Conservation (phyloP, 2,888 invertebrate species). For the Drosophila melanosoma region DNA sequence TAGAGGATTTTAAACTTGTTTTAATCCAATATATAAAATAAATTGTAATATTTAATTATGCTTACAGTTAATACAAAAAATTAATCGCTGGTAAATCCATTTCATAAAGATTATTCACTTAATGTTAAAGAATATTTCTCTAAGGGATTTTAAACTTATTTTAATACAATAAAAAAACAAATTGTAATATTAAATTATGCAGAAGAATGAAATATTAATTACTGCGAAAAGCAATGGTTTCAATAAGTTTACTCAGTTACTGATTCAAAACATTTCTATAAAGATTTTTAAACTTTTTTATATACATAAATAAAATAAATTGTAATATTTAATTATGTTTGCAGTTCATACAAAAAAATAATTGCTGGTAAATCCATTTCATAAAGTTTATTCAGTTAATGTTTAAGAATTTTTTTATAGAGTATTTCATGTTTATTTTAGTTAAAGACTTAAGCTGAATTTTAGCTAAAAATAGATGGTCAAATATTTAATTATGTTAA, state of each 20-base stretch:
- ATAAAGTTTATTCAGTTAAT: not conserved
- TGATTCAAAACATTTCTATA: not conserved
- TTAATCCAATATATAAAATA: not conserved
- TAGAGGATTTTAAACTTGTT: not conserved
- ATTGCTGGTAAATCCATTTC: not conserved
- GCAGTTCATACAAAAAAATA: too few relatives aligned
- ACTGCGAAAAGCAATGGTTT: not conserved
- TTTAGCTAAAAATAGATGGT: not conserved
- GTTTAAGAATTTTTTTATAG: not conserved
- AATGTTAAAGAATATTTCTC: not conserved
- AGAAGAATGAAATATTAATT: too few relatives aligned
- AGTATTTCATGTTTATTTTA: not conserved
- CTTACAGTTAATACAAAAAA: not conserved
- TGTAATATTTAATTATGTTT: not conserved
- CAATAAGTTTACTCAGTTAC: not conserved
- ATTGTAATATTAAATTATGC: too few relatives aligned
- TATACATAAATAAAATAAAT: not conserved
- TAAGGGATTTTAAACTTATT: not conserved
- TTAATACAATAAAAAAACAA: too few relatives aligned
- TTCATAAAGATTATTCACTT: too few relatives aligned
- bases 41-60: fast-evolving
- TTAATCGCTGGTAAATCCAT: not conserved
- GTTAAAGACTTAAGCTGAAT: not conserved
- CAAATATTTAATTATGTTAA: conserved; percentile 1
- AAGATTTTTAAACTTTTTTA: not conserved